These are phyloP conservation scores for Lamellibrachia luymesi DNA, from an alignment of 1,140 invertebrate species.

Conservation along the genomic window DNA sequence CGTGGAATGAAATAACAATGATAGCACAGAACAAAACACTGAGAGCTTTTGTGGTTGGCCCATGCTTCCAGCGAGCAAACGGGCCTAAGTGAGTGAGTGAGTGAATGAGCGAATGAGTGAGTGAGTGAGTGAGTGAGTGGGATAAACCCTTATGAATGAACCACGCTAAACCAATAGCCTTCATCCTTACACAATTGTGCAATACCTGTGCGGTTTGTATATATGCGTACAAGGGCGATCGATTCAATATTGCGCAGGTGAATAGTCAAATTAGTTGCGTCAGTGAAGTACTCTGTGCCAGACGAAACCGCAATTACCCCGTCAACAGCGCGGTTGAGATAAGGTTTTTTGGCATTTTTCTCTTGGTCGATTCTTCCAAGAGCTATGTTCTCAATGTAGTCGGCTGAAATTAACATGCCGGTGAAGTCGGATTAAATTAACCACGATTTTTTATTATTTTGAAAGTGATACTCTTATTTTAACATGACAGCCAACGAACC, in stretches of 20 bases:
- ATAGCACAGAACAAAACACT: too few species aligned
- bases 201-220: neutral
- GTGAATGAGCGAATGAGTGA: too few species aligned
- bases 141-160: too few species aligned
- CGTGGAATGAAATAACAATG: too few species aligned
- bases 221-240: neutral
- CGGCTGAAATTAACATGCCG: neutral
- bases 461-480: too few species aligned
- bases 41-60: too few species aligned
- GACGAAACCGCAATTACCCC: neutral
- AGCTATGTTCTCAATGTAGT: neutral
- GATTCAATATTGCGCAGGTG: neutral
- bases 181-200: neutral
- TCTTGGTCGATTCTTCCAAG: neutral
- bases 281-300: neutral
- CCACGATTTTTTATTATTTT: too few species aligned
- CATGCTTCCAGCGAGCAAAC: too few species aligned
- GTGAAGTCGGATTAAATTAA: neutral
- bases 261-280: neutral
- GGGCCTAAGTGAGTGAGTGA: too few species aligned
- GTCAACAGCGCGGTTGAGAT: neutral
- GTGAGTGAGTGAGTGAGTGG: too few species aligned
- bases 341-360: neutral
- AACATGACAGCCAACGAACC: too few species aligned
- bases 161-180: neutral